phyloP scores from a whole-genome alignment of 2,797 vertebrate species.

The Aphelocoma californica region DNA sequence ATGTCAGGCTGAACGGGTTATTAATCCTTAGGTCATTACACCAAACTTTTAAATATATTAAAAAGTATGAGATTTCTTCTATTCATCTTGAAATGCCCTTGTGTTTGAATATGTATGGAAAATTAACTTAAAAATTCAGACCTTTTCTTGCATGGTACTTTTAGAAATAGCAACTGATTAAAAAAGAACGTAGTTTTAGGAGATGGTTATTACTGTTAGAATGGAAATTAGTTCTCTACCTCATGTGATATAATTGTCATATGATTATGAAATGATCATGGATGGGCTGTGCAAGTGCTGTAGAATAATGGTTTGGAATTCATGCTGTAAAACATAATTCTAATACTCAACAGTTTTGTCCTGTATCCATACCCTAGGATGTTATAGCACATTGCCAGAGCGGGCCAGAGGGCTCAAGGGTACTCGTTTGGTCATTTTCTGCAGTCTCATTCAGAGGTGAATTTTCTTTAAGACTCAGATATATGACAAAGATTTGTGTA shows the following conservation, averaged over 20 bases:
- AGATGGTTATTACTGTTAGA: not conserved
- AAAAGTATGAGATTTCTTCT: not conserved
- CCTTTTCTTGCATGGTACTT: not conserved
- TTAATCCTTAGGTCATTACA: not conserved
- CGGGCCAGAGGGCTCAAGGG: not conserved
- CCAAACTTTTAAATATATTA: not conserved
- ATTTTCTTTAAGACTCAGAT: conserved; percentile 5
- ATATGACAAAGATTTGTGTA: not conserved
- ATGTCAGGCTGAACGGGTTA: not conserved
- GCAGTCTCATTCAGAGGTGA: not conserved
- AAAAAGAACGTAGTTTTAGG: not conserved
- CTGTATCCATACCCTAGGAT: accelerated
- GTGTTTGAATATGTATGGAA: not conserved
- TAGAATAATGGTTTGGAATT: not conserved
- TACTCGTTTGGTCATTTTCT: not conserved
- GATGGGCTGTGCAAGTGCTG: not conserved
- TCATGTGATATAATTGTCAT: not conserved
- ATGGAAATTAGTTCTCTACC: not conserved
- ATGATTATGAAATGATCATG: not conserved
- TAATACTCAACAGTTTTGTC: not conserved
- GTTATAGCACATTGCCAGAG: not conserved
- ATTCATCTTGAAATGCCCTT: not conserved
- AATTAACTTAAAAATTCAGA: not conserved
- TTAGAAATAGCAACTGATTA: not conserved
- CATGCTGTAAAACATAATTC: not conserved